Percentiles rank a stretch among this genome's conserved stretches.
Evolutionary conservation across 2,113 vertebrate genomes (phyloP).

Genomic region (Pelusios castaneus): DNA sequence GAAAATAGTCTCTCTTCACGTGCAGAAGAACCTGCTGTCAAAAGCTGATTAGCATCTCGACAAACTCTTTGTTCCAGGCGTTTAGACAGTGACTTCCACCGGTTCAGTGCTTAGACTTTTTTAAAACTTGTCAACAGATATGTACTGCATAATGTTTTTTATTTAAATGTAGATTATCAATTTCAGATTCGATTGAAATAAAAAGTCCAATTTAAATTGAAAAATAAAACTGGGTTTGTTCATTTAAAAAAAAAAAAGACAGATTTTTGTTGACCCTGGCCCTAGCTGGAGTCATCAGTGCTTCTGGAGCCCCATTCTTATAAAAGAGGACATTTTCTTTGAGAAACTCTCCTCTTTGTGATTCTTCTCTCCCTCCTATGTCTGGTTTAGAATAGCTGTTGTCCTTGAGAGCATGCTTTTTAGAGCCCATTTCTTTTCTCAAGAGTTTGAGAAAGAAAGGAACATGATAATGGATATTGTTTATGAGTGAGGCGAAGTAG

Average conservation of each 20-base stretch:
- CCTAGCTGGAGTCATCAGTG: neutral
- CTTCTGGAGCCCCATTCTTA: neutral
- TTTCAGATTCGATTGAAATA: neutral
- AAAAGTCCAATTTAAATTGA: neutral
- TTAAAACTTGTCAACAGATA: too few species aligned
- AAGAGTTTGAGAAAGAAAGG: neutral
- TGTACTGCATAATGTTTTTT: neutral
- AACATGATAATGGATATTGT: fast-evolving
- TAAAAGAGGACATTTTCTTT: neutral
- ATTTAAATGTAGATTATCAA: neutral
- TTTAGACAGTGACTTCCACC: too few species aligned
- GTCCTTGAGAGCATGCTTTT: neutral
- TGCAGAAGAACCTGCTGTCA: too few species aligned
- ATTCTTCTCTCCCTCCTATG: neutral
- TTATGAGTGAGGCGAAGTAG: neutral
- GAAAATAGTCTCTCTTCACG: too few species aligned
- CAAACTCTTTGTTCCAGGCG: too few species aligned
- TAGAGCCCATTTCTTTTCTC: neutral
- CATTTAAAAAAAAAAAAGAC: too few species aligned
- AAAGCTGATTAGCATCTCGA: too few species aligned
- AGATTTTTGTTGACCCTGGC: neutral
- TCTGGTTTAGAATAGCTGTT: neutral
- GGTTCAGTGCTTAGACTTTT: too few species aligned
- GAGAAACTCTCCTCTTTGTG: fast-evolving
- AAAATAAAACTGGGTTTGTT: neutral